Conservation (phyloP, 2,113 vertebrate genomes). For the Heterochromis multidens region DNA sequence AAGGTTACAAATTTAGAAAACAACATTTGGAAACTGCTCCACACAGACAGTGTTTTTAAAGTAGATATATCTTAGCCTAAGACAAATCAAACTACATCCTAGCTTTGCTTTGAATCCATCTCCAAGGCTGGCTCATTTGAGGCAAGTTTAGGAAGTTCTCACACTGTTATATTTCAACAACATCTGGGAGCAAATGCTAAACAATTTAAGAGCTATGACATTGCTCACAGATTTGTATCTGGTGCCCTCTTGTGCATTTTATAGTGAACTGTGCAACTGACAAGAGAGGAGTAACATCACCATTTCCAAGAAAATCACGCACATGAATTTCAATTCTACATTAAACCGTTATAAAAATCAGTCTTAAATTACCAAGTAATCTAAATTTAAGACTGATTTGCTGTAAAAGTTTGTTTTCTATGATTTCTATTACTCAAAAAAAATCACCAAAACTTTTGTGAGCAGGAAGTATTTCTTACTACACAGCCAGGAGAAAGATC, state of each 20-base stretch:
- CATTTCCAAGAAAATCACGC: not conserved
- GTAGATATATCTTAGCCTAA: not conserved
- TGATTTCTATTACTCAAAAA: not conserved
- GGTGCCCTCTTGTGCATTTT: conserved; percentile 4
- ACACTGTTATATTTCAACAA: not conserved
- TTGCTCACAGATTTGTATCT: not conserved
- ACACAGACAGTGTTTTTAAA: not conserved
- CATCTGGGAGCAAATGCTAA: not conserved
- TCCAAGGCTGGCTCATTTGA: not conserved
- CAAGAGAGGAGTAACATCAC: not conserved
- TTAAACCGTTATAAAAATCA: not conserved
- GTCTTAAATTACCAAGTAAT: not conserved
- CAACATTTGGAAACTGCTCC: conserved; percentile 14
- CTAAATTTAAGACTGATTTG: too few species aligned
- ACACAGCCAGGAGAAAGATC: too few species aligned
- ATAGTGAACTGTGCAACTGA: not conserved
- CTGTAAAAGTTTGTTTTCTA: not conserved
- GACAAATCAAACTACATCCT: not conserved
- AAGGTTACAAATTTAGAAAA: conserved; percentile 22
- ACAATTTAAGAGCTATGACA: fast-evolving
- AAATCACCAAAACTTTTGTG: not conserved
- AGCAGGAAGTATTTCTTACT: not conserved
- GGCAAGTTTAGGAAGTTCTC: not conserved
- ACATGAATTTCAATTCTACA: fast-evolving
- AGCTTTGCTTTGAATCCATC: not conserved